Evolutionary conservation across 1,140 invertebrate genomes (phyloP), one percentile per base, ranked within the genome.

Genomic region (Scaptodrosophila lebanonensis): DNA sequence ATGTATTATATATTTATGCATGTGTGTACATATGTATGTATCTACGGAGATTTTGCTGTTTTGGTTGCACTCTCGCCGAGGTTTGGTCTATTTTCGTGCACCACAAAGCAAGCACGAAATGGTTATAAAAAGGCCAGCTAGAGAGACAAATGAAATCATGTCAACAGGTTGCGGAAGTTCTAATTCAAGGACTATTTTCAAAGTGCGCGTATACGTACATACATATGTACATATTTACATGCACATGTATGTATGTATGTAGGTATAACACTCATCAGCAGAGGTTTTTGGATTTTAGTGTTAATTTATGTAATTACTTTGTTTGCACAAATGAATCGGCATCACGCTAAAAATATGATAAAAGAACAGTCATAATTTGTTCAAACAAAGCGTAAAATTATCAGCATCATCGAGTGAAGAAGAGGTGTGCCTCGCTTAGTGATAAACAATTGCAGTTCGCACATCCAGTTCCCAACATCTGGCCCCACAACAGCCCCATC

Each of bases 121-220:
- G 40, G 38, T 20, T 61, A 53, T 22, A 18, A 40, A 68, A 53
- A 43, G 18, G 45, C 39, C 22, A 25, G n/a, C n/a, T n/a, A n/a
- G n/a, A n/a, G n/a, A 25, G 22, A 3, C 22, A 25, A 25, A 25
- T 25, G 8, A 63, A 15, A 59, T 60, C 53, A 47, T 79, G 69
- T 79, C 75, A 79, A 79, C 73, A 79, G 73, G 73, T 79, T 79
- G 75, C 73, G 73, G 73, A 82, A 79, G 69, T 77, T 25, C 30
- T 36, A 50, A 32, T 47, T 61, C 73, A 68, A 68, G 73, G 73
- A 77, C 53, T 58, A 49, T 27, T 9, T 11, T 13, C 1, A 47
- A 30, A 8, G 3, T 25, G 22, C 8, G 22, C 7, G 11, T 32
- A 12, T 13, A 18, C 15, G 6, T n/a, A 39, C 7, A 7, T 39